Percentiles rank a stretch among this genome's conserved stretches.
Conservation (phyloP, 1,140 invertebrate genomes). For the Zaprionus tsacasi region DNA sequence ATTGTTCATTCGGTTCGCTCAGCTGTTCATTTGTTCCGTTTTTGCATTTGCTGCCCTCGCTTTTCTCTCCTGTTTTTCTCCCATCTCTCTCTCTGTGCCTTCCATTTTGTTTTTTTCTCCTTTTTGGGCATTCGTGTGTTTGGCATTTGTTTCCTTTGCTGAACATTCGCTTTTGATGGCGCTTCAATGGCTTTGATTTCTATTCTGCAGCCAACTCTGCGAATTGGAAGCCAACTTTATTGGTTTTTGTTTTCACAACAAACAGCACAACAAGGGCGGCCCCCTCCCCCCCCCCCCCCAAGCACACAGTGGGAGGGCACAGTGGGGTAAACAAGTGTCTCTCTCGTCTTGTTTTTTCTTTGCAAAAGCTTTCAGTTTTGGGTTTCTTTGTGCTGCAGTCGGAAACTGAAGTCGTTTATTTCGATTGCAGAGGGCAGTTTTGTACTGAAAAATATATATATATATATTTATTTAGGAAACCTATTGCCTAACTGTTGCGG, state of each 20-base stretch:
- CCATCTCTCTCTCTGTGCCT: background rate
- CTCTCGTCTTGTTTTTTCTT: background rate
- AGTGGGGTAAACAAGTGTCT: background rate
- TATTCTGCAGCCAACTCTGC: slow-evolving; percentile 30
- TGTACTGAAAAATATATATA: no score
- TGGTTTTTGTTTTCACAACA: slow-evolving; percentile 62
- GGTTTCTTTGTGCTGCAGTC: background rate
- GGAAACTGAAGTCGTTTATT: no score
- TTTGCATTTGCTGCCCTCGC: slow-evolving; percentile 19
- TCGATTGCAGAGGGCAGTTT: no score
- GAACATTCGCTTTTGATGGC: slow-evolving; percentile 61
- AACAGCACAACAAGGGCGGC: slow-evolving; percentile 33
- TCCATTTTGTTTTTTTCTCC: slow-evolving; percentile 12
- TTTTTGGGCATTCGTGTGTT: slow-evolving; percentile 46
- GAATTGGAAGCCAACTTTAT: slow-evolving; percentile 58
- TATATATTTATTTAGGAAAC: no score
- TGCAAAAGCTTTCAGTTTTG: background rate
- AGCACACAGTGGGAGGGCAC: background rate
- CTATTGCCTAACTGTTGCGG: no score
- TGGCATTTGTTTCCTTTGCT: slow-evolving; percentile 72
- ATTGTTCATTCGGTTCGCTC: slow-evolving; percentile 35
- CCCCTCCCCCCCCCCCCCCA: background rate
- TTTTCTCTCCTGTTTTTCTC: background rate
- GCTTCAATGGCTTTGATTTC: slow-evolving; percentile 65
- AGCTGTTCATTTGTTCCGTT: slow-evolving; percentile 11